phyloP scores from a whole-genome alignment of 2,113 vertebrate species.

The Hymenochirus boettgeri region DNA sequence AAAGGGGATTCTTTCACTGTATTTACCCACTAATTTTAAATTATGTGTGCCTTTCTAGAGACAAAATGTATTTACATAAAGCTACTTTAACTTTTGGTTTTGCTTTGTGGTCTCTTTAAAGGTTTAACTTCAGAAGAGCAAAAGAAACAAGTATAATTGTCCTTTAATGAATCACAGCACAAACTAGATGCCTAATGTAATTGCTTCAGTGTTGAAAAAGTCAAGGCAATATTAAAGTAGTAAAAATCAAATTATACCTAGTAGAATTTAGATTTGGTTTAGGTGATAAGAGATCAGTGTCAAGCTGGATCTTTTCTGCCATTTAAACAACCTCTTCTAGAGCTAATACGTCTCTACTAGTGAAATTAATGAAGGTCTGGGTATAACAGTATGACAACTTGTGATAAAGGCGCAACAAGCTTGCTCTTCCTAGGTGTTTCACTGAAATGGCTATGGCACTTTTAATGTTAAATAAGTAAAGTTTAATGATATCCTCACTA shows the following conservation, averaged over 20 bases:
- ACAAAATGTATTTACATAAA: too few species aligned
- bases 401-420: conserved; percentile 22
- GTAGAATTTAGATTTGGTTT: background rate
- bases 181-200: background rate
- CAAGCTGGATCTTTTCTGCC: conserved; percentile 24
- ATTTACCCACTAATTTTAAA: too few species aligned
- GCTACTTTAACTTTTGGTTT: too few species aligned
- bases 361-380: conserved; percentile 32
- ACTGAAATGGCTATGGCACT: conserved; percentile 16
- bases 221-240: conserved; percentile 3
- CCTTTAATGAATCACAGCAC: background rate
- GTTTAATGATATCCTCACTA: conserved; percentile 62
- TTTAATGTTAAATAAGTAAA: conserved; percentile 46
- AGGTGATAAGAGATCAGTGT: conserved; percentile 1
- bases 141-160: background rate
- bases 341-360: conserved; percentile 12
- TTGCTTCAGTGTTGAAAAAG: background rate
- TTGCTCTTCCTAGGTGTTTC: conserved; percentile 17
- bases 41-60: too few species aligned
- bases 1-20: too few species aligned
- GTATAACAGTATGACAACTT: conserved; percentile 17
- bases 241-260: conserved; percentile 1
- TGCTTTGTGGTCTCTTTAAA: too few species aligned
- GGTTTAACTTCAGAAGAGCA: background rate
- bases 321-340: conserved; percentile 22